Evolutionary conservation across 2,888 invertebrate species (phyloP).

Genomic region (Emmelina monodactyla): DNA sequence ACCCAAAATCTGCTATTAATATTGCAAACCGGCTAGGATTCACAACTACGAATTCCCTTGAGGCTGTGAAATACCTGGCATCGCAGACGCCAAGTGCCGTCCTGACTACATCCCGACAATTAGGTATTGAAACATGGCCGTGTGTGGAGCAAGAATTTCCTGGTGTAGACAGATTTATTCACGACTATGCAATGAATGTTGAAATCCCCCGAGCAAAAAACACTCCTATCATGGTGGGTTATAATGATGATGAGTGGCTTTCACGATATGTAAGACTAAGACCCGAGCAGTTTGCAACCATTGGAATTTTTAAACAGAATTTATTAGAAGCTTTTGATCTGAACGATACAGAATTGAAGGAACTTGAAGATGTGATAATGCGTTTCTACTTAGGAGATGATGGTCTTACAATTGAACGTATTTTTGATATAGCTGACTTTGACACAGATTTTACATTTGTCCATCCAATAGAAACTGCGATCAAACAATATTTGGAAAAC

Average conservation of each 20-base stretch:
- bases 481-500: conserved; percentile 23
- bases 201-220: too few species aligned
- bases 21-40: conserved; percentile 19
- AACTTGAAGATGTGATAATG: conserved; percentile 19
- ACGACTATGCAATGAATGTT: conserved; percentile 17
- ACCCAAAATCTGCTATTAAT: conserved; percentile 13
- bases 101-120: conserved; percentile 15
- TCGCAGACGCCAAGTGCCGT: conserved; percentile 15
- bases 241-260: conserved; percentile 19
- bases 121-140: conserved; percentile 22
- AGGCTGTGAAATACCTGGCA: conserved; percentile 19
- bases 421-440: conserved; percentile 23
- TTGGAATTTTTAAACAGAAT: too few species aligned
- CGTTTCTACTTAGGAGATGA: conserved; percentile 34
- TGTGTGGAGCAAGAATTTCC: too few species aligned
- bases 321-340: too few species aligned
- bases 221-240: conserved; percentile 23
- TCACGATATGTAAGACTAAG: neutral
- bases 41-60: conserved; percentile 13
- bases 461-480: conserved; percentile 27
- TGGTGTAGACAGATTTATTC: conserved; percentile 19
- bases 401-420: conserved; percentile 20
- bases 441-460: conserved; percentile 29
- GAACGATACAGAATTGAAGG: conserved; percentile 2
- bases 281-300: too few species aligned